Evolutionary conservation across 53 echinoderm and acorn worm species (phyloP).

Genomic region (Arbacia lixula): DNA sequence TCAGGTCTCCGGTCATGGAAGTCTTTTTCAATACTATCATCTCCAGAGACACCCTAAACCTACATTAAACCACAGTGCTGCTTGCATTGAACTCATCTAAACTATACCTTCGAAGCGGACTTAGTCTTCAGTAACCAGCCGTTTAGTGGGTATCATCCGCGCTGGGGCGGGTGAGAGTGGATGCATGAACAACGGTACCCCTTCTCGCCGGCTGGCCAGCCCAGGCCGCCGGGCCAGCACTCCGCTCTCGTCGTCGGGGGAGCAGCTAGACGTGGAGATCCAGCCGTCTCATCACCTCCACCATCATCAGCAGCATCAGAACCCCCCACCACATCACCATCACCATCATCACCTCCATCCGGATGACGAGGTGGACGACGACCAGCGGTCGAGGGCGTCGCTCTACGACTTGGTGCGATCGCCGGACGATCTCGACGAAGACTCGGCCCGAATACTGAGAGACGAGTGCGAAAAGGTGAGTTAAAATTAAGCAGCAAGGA

Average conservation of each 20-base stretch:
- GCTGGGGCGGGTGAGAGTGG: slow-evolving; percentile 34
- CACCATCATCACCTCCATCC: slow-evolving; percentile 36
- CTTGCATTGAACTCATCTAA: no score
- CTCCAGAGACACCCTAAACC: no score
- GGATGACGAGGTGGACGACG: slow-evolving; percentile 37
- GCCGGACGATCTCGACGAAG: slow-evolving; percentile 44
- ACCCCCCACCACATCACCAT: neutral
- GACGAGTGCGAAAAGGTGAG: slow-evolving; percentile 55
- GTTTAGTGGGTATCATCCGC: slow-evolving; percentile 21
- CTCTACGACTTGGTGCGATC: slow-evolving; percentile 48
- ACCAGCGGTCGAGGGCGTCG: slow-evolving; percentile 43
- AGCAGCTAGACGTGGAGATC: slow-evolving; percentile 54
- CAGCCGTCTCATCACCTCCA: slow-evolving; percentile 26
- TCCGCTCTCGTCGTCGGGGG: slow-evolving; percentile 32
- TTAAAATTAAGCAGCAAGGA: no score
- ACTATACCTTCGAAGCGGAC: no score
- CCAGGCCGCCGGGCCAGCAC: slow-evolving; percentile 46
- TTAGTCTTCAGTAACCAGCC: neutral
- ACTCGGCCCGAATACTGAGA: slow-evolving; percentile 30
- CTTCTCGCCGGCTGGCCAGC: slow-evolving; percentile 53
- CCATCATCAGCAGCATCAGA: neutral
- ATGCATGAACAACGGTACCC: slow-evolving; percentile 60
- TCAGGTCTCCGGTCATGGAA: no score
- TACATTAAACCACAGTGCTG: no score
- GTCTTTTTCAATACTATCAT: no score